These are phyloP conservation scores for Gambusia holbrooki DNA, from an alignment of 2,113 vertebrate genomes.

Conservation along the genomic window DNA sequence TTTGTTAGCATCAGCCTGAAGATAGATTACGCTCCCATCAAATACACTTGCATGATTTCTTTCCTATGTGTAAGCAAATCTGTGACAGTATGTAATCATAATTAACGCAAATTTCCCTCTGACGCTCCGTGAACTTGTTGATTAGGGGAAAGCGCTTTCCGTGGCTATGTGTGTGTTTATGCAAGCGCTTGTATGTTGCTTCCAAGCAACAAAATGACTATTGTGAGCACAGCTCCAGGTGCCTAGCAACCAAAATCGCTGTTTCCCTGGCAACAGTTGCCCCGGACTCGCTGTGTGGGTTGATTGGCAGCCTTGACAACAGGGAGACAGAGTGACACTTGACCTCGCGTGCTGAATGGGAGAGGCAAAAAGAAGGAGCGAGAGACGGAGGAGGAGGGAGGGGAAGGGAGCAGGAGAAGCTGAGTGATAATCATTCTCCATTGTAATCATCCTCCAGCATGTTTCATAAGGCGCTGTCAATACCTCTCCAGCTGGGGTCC, in stretches of 20 bases:
- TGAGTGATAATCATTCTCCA: conserved; percentile 78
- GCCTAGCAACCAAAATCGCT: conserved; percentile 81
- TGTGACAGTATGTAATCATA: conserved; percentile 38
- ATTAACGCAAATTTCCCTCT: conserved; percentile 55
- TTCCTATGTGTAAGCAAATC: conserved; percentile 56
- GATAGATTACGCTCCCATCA: conserved; percentile 60
- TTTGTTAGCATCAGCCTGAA: conserved; percentile 55
- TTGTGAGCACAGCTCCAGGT: conserved; percentile 82
- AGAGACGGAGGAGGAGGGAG: conserved; percentile 57
- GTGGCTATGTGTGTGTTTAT: conserved; percentile 54
- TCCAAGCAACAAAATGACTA: conserved; percentile 81
- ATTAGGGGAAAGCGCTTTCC: conserved; percentile 54
- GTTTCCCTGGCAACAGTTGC: conserved; percentile 84
- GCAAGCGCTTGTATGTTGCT: conserved; percentile 48
- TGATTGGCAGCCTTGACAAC: conserved; percentile 83
- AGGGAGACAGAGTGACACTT: conserved; percentile 76
- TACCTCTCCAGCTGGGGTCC: conserved; percentile 76
- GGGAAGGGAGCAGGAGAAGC: conserved; percentile 59
- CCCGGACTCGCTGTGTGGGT: conserved; percentile 77
- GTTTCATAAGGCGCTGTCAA: conserved; percentile 73
- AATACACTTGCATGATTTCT: conserved; percentile 53
- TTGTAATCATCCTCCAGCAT: conserved; percentile 76
- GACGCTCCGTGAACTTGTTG: conserved; percentile 65
- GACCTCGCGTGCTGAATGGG: conserved; percentile 78
- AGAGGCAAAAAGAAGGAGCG: conserved; percentile 62